Evolutionary conservation across 2,888 invertebrate species (phyloP), one percentile per base, ranked within the genome.

Genomic region (Rotaria socialis): DNA sequence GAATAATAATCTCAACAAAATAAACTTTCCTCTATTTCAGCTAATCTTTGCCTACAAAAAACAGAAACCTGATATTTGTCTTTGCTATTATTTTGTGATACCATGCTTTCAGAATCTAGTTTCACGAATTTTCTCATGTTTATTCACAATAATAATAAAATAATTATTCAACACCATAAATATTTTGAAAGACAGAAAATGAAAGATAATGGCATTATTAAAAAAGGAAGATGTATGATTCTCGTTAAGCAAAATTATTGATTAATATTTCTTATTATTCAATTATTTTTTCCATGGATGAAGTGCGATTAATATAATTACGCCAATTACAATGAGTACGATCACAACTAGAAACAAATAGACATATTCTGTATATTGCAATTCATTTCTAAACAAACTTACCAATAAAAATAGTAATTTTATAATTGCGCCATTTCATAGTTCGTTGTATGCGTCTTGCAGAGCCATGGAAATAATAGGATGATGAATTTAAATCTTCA

Each of bases 401-500:
- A 67, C 67, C 4, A 47, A 80, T 80, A 14, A n/a, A 10, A 80
- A 80, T 80, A 24, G 80, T 47, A 5, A 80, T n/a, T 80, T 47
- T 80, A 43, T 47, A 43, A 80, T 47, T 47, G 24, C 24, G 47
- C 24, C 80, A 80, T 80, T 47, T 80, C 80, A 80, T 80, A 24
- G 11, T 24, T 80, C 41, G 80, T 47, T 47, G 80, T 24, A 80
- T n/a, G n/a, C n/a, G 80, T 80, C 80, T 80, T 2, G 47, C 80
- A 8, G 47, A 47, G 11, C 11, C 47, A 47, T 80, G 80, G n/a
- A 80, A 80, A 47, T 80, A n/a, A 47, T 80, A n/a, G 0, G 80
- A 43, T 80, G 80, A 43, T 24, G 22, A n/a, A 47, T 11, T 47
- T n/a, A 80, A 47, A 80, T 43, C 47, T 8, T 80, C 43, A 47